Percentiles rank a stretch among this genome's conserved stretches.
These are phyloP conservation scores for Ditylenchus weischeri DNA, from an alignment of 2,888 invertebrate genomes.

Conservation along the genomic window DNA sequence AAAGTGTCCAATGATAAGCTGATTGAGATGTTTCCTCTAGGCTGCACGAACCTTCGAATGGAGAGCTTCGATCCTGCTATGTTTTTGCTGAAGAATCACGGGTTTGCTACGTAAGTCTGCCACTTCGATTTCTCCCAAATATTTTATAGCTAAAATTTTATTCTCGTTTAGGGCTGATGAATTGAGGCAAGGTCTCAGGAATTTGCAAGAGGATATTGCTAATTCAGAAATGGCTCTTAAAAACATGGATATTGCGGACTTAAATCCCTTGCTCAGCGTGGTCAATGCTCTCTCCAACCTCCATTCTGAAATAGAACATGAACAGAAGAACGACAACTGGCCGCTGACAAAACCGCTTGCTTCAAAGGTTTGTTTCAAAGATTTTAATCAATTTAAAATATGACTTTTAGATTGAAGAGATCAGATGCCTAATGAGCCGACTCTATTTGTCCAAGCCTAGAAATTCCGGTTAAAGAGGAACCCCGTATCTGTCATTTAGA, in stretches of 20 bases:
- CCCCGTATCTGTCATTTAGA: no score
- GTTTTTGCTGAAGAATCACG: conserved; percentile 93
- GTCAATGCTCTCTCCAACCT: conserved; percentile 61
- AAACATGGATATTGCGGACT: conserved; percentile 61
- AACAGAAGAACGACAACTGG: conserved; percentile 37
- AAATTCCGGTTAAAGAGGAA: no score
- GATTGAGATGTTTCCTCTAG: conserved; percentile 78
- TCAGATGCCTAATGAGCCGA: no score
- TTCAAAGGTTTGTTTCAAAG: no score
- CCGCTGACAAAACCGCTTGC: conserved; percentile 31
- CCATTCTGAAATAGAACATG: conserved; percentile 41
- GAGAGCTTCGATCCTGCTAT: conserved; percentile 91
- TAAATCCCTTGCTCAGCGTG: conserved; percentile 63
- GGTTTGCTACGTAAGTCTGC: conserved; percentile 69
- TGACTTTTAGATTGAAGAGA: no score
- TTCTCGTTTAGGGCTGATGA: conserved; percentile 39
- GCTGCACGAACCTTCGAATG: conserved; percentile 80
- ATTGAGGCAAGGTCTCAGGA: conserved; percentile 42
- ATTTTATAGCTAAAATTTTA: neutral
- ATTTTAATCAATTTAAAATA: no score
- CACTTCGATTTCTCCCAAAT: conserved; percentile 18
- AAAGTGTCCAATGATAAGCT: neutral
- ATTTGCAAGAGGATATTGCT: conserved; percentile 45
- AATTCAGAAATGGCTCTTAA: conserved; percentile 46
- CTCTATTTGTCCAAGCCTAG: no score